phyloP scores from a whole-genome alignment of 2,797 vertebrate genomes.

The Catamblyrhynchus diadema region DNA sequence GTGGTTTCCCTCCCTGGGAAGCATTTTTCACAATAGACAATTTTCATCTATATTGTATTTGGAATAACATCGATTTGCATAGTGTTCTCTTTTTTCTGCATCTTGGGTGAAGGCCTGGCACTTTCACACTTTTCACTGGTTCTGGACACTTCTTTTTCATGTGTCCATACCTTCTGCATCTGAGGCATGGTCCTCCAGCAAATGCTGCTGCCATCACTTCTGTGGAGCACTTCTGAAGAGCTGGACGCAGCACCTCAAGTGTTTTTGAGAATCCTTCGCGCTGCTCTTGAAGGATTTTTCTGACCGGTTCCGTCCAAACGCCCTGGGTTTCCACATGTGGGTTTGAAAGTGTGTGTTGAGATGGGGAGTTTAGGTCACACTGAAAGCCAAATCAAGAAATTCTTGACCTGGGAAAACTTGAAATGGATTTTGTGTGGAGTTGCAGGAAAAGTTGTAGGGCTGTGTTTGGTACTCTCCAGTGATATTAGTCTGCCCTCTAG shows the following conservation, averaged over 20 bases:
- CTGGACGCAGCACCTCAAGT: fast-evolving
- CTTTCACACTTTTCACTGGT: not conserved
- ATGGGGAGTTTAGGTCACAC: not conserved
- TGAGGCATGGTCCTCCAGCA: not conserved
- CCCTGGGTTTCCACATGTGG: not conserved
- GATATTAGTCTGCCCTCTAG: constrained; percentile 61
- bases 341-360: not conserved
- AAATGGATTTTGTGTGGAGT: not conserved
- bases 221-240: not conserved
- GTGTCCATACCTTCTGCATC: not conserved
- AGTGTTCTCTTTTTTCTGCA: not conserved
- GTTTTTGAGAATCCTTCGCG: too few species aligned
- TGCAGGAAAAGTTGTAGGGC: not conserved
- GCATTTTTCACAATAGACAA: not conserved
- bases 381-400: not conserved
- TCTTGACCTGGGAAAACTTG: not conserved
- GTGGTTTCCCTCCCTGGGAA: too few species aligned
- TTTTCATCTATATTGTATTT: not conserved
- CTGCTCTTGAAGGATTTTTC: too few species aligned
- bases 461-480: not conserved
- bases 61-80: not conserved
- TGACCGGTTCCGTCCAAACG: fast-evolving
- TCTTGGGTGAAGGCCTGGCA: not conserved
- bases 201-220: not conserved
- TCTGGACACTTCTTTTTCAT: not conserved